phyloP scores from a whole-genome alignment of 1,140 invertebrate genomes.

The Himalopsyche phryganea region DNA sequence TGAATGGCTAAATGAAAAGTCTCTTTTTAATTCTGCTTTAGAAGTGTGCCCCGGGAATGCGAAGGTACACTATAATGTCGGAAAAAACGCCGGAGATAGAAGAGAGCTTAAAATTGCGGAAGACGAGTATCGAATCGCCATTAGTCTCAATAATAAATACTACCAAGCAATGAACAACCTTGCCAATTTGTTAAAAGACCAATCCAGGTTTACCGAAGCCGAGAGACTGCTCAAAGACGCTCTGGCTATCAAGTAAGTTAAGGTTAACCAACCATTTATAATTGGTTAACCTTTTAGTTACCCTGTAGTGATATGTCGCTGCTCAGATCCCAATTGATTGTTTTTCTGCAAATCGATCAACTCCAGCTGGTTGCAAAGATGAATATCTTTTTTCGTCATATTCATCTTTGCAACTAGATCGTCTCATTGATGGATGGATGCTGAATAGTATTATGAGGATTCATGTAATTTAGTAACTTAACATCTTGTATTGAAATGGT shows the following conservation, averaged over 20 bases:
- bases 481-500: no score
- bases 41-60: constrained; percentile 83
- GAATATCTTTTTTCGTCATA: no score
- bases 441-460: no score
- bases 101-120: constrained; percentile 68
- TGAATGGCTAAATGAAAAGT: constrained; percentile 76
- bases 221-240: constrained; percentile 73
- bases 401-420: no score
- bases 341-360: no score
- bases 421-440: no score
- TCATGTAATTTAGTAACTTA: no score
- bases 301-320: no score
- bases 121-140: constrained; percentile 68
- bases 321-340: no score
- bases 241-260: constrained; percentile 65
- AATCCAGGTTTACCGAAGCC: constrained; percentile 68
- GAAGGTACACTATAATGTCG: constrained; percentile 96
- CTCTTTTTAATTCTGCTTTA: constrained; percentile 68
- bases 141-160: constrained; percentile 77
- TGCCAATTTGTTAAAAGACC: constrained; percentile 85
- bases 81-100: constrained; percentile 77
- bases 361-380: no score
- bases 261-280: not conserved
- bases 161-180: constrained; percentile 98
- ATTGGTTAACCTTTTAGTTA: not conserved